Base-by-base conservation (phyloP, 35 echinoderm and acorn worm genomes). In the Acanthaster planci region DNA sequence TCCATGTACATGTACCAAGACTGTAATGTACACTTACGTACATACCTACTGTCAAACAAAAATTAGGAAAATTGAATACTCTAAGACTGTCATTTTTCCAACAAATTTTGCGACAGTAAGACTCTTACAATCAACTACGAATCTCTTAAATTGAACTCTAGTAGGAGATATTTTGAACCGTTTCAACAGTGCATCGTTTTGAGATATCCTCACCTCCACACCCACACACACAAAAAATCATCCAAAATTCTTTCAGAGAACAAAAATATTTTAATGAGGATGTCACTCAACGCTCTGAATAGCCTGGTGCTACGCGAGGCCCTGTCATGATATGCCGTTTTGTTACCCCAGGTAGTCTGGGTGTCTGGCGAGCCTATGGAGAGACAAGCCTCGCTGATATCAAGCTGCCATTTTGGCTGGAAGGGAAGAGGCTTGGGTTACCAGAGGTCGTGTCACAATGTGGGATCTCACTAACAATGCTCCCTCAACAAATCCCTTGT, bases 251-350 rank as follows among this genome's bases (percentile, higher is more conserved):
- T 47, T 47, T 47, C 42, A 47, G 64, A 72, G n/a, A n/a, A n/a
- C n/a, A n/a, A 26, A 72, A 72, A 72, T 72, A 72, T 72, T 72
- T 72, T 36, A 72, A 72, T 72, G 34, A 72, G 64, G 34, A 34
- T 34, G 34, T 72, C 64, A 72, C 64, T 72, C 64, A 72, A 72
- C 64, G 30, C 64, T 21, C 34, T 14, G 21, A 19, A 10, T 72
- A 0, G 64, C 64, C 10, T 72, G 64, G 64, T 72, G 23, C 64
- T 72, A 34, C 64, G 30, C 30, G 19, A n/a, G 26, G 64, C 64
- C 30, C 21, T 72, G 64, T 34, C 64, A 34, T 47, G 42, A 47
- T 72, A 72, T 26, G 5, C 26, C 34, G 18, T 72, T 19, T n/a
- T 72, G 14, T 8, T 34, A 72, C 26, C 64, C 64, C 64, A 72